Evolutionary conservation across 2,113 vertebrate species (phyloP).

Genomic region (Cyprinodon variegatus): DNA sequence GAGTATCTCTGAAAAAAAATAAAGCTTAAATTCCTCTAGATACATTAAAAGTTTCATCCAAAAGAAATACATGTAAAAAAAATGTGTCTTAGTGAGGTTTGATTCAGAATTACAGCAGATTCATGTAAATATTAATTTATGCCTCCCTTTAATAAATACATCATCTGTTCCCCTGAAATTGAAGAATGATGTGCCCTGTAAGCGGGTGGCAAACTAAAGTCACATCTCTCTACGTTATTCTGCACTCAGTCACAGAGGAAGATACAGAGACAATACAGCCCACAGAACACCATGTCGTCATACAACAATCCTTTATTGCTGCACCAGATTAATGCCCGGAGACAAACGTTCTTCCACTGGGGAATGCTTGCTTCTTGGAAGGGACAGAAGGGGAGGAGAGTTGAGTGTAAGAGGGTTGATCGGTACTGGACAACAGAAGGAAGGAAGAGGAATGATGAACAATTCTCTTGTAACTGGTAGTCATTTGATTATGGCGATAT

Average conservation of each 20-base stretch:
- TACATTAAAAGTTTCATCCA: conserved; percentile 34
- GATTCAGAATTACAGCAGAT: conserved; percentile 67
- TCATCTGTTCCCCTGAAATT: conserved; percentile 59
- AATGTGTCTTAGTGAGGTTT: conserved; percentile 37
- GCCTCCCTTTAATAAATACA: conserved; percentile 56
- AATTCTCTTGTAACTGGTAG: conserved; percentile 77
- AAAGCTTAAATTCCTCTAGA: conserved; percentile 25
- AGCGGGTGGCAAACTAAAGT: conserved; percentile 64
- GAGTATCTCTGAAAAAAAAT: conserved; percentile 18
- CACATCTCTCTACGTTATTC: conserved; percentile 65
- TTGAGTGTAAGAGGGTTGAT: conserved; percentile 35
- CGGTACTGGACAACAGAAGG: conserved; percentile 45
- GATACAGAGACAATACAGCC: conserved; percentile 71
- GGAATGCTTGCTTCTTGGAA: conserved; percentile 56
- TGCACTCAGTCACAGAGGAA: conserved; percentile 60
- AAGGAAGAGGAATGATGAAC: conserved; percentile 83
- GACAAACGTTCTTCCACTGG: conserved; percentile 70
- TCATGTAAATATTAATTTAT: conserved; percentile 68
- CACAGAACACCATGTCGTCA: conserved; percentile 59
- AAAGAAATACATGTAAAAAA: conserved; percentile 27
- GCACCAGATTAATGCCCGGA: conserved; percentile 61
- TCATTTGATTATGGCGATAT: conserved; percentile 85
- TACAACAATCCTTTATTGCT: conserved; percentile 66
- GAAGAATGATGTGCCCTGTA: conserved; percentile 57
- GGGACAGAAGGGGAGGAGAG: conserved; percentile 45